A percentile compares a stretch with the other conserved stretches of the same genome.
These are phyloP conservation scores for Phoxinus phoxinus DNA, from an alignment of 2,113 vertebrate genomes.

Conservation along the genomic window DNA sequence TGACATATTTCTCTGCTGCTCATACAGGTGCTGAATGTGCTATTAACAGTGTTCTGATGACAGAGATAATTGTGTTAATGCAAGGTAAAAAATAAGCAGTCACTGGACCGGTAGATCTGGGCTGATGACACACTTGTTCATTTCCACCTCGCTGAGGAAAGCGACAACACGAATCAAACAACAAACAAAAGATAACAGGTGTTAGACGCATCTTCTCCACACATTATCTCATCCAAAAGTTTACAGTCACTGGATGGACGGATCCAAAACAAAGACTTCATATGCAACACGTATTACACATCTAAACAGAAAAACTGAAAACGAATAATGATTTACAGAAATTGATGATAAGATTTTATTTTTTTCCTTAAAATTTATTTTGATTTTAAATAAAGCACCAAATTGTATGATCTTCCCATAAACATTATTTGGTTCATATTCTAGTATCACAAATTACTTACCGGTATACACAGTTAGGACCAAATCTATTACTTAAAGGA, in stretches of 20 bases:
- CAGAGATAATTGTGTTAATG: background rate
- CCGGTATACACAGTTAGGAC: background rate
- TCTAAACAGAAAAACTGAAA: background rate
- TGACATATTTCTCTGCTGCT: conserved; percentile 4
- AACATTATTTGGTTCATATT: background rate
- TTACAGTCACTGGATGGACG: background rate
- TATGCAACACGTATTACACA: background rate
- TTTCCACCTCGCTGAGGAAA: background rate
- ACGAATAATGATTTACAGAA: too few relatives aligned
- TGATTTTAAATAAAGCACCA: background rate
- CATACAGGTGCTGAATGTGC: background rate
- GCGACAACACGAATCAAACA: background rate
- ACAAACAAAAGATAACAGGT: background rate
- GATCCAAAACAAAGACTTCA: background rate
- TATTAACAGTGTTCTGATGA: background rate
- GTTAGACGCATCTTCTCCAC: conserved; percentile 3
- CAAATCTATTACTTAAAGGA: background rate
- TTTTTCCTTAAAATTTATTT: too few relatives aligned
- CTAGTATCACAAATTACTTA: background rate
- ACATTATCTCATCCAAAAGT: background rate
- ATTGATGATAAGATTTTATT: background rate
- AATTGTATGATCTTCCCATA: background rate
- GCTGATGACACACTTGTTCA: conserved; percentile 27
- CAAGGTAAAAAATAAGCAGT: background rate
- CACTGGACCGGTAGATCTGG: conserved; percentile 17